Conservation (phyloP, 2,113 vertebrate genomes). For the Caracal caracal region DNA sequence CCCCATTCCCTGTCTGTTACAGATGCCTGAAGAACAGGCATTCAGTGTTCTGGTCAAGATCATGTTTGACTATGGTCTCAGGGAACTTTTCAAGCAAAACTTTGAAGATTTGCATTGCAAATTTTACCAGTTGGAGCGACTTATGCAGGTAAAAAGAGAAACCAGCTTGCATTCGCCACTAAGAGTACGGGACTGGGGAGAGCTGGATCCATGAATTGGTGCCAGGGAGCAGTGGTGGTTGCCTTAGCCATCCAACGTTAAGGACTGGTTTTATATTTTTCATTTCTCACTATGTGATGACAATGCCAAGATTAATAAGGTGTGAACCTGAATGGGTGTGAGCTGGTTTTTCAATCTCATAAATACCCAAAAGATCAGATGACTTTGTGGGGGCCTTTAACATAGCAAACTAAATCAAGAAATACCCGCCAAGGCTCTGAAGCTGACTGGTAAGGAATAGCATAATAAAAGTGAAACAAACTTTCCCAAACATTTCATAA, state of each 20-base stretch:
- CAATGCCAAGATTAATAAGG: background rate
- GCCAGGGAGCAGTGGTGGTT: background rate
- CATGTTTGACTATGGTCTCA: slow-evolving; percentile 99
- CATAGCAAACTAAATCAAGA: background rate
- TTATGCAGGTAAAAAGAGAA: slow-evolving; percentile 94
- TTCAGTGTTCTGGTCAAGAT: slow-evolving; percentile 99
- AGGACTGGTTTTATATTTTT: background rate
- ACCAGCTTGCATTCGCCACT: background rate
- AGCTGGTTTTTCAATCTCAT: background rate
- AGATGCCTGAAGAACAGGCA: slow-evolving; percentile 99
- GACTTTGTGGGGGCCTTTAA: background rate
- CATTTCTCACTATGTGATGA: background rate
- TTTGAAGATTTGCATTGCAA: slow-evolving; percentile 99
- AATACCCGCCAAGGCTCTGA: background rate
- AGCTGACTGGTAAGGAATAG: background rate
- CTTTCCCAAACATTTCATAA: slow-evolving; percentile 41
- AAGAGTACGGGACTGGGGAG: background rate
- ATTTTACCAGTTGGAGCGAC: slow-evolving; percentile 98
- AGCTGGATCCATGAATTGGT: background rate
- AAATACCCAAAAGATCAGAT: slow-evolving; percentile 27
- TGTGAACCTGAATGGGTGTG: background rate
- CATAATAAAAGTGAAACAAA: slow-evolving; percentile 38
- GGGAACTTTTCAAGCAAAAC: slow-evolving; percentile 99
- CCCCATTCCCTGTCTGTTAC: slow-evolving; percentile 51
- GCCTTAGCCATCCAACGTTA: background rate